phyloP scores from a whole-genome alignment of 2,888 invertebrate species.

The Schizaphis graminum region DNA sequence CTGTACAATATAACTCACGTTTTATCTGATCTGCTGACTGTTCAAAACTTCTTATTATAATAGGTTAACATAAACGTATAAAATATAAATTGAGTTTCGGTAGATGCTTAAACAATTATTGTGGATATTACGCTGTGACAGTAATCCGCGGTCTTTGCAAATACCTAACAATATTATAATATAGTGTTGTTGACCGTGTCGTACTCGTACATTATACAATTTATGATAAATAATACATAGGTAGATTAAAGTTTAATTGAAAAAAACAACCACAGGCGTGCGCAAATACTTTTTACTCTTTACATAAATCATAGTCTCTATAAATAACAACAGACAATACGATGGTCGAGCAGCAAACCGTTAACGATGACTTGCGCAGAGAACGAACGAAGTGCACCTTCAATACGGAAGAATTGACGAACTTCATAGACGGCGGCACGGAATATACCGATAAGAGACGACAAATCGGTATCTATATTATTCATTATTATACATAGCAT shows the following conservation, averaged over 20 bases:
- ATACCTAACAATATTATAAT: too few relatives aligned
- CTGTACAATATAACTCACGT: neutral
- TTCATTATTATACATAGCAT: neutral
- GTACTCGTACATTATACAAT: too few relatives aligned
- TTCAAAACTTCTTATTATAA: neutral
- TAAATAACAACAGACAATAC: neutral
- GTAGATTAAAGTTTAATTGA: neutral
- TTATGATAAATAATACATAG: too few relatives aligned
- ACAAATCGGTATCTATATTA: constrained; percentile 69
- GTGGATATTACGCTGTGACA: too few relatives aligned
- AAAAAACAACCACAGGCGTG: neutral
- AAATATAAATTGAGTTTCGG: too few relatives aligned
- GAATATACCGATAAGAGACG: constrained; percentile 81
- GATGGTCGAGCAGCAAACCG: constrained; percentile 64
- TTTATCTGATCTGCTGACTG: neutral
- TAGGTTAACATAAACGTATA: too few relatives aligned
- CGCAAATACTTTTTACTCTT: neutral
- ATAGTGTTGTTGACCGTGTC: too few relatives aligned
- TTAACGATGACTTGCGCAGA: constrained; percentile 81
- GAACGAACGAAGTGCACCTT: constrained; percentile 85
- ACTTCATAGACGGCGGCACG: constrained; percentile 82
- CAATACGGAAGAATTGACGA: constrained; percentile 80
- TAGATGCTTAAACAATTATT: too few relatives aligned
- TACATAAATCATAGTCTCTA: neutral
- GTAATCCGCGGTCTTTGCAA: too few relatives aligned